phyloP scores from a whole-genome alignment of 2,797 vertebrate species.

The Peromyscus attwateri region DNA sequence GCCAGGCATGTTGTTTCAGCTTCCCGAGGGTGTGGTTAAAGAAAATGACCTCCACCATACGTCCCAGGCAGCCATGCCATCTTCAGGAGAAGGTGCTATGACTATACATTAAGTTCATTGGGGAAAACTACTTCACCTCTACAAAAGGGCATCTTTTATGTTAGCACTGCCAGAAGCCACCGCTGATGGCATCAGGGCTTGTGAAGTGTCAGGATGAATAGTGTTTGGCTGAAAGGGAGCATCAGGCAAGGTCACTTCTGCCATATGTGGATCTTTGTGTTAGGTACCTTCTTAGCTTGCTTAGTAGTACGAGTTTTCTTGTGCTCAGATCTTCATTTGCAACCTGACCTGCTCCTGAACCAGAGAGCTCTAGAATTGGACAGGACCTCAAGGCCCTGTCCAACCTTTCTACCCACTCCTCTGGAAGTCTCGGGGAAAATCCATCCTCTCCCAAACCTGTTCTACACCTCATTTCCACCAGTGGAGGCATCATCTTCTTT shows the following conservation, averaged over 20 bases:
- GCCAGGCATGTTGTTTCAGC: background rate
- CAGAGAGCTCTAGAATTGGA: background rate
- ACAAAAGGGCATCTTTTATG: background rate
- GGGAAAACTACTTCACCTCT: conserved; percentile 1
- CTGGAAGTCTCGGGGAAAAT: background rate
- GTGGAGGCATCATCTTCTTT: background rate
- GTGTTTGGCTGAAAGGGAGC: background rate
- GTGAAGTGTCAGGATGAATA: background rate
- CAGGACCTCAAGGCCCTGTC: background rate
- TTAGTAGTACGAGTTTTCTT: background rate
- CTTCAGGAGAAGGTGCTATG: background rate
- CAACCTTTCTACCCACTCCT: background rate
- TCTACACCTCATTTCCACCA: background rate
- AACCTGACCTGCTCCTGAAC: background rate
- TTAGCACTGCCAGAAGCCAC: background rate
- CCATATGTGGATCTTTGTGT: background rate
- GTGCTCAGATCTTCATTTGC: background rate
- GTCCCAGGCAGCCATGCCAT: background rate
- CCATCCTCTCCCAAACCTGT: background rate
- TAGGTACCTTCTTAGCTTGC: background rate
- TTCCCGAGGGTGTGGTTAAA: background rate
- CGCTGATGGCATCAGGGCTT: background rate
- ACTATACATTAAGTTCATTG: background rate
- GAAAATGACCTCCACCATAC: background rate
- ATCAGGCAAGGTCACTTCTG: background rate